Conservation (phyloP, 2,888 invertebrate species). For the Auanema sp. region DNA sequence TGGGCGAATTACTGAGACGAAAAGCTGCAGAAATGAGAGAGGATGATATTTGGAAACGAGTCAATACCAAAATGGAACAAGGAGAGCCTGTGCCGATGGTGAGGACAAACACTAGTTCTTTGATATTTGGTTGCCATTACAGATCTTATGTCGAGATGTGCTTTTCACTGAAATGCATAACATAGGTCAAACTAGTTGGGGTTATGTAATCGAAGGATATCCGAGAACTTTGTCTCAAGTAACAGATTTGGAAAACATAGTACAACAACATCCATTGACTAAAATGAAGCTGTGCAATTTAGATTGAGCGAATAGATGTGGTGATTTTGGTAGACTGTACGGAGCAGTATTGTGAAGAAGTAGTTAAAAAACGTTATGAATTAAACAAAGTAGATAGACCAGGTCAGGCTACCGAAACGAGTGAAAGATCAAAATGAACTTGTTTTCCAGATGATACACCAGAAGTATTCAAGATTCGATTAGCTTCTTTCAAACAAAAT, state of each 20-base stretch:
- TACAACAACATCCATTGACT: constrained; percentile 13
- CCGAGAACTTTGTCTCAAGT: constrained; percentile 66
- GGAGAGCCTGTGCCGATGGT: constrained; percentile 63
- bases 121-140: constrained; percentile 16
- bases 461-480: constrained; percentile 79
- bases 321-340: constrained; percentile 86
- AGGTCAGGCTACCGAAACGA: constrained; percentile 12
- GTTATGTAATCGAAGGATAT: constrained; percentile 68
- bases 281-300: background rate
- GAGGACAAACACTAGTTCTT: constrained; percentile 4
- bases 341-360: constrained; percentile 71
- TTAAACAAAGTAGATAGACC: constrained; percentile 16
- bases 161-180: constrained; percentile 62
- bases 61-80: constrained; percentile 60
- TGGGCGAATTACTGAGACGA: constrained; percentile 65
- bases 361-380: constrained; percentile 43
- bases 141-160: constrained; percentile 66
- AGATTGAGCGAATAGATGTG: constrained; percentile 70
- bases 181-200: constrained; percentile 61
- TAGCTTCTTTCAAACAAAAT: constrained; percentile 83
- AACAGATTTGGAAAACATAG: constrained; percentile 61
- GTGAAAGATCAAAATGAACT: background rate
- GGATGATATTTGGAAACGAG: constrained; percentile 59
- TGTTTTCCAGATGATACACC: constrained; percentile 76
- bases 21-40: constrained; percentile 54